These are phyloP conservation scores for Sceliomorpha sp. DNA, from an alignment of 2,888 invertebrate species.

Conservation along the genomic window DNA sequence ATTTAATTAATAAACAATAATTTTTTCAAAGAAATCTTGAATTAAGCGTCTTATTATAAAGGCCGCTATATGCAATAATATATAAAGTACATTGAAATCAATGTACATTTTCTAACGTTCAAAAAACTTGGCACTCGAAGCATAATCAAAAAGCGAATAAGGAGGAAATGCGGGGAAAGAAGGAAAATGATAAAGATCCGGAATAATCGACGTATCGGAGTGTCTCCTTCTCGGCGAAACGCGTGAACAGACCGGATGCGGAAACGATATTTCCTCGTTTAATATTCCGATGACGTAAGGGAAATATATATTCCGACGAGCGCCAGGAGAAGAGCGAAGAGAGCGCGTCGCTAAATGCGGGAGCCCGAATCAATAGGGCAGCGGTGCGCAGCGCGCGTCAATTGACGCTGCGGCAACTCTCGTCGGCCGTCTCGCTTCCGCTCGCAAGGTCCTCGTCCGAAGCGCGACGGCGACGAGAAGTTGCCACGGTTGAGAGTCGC, in stretches of 20 bases:
- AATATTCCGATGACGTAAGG: slow-evolving; percentile 70
- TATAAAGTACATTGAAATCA: too few species aligned
- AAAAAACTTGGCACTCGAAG: too few species aligned
- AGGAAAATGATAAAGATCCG: slow-evolving; percentile 3
- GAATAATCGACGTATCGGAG: slow-evolving; percentile 10
- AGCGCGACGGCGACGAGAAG: too few species aligned
- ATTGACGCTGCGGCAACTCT: slow-evolving; percentile 30
- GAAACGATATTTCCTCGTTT: slow-evolving; percentile 69
- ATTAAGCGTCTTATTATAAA: too few species aligned
- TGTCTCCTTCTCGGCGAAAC: slow-evolving; percentile 7
- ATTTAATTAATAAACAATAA: too few species aligned
- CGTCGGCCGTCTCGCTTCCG: slow-evolving; percentile 21
- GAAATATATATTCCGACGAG: slow-evolving; percentile 60
- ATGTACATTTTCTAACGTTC: too few species aligned
- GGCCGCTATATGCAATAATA: too few species aligned
- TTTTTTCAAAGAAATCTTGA: too few species aligned
- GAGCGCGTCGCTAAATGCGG: slow-evolving; percentile 41
- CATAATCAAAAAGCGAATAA: too few species aligned
- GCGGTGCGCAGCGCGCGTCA: slow-evolving; percentile 47
- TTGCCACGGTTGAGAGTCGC: slow-evolving; percentile 43
- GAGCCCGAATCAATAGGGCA: slow-evolving; percentile 52
- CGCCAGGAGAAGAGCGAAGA: slow-evolving; percentile 48
- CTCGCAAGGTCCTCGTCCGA: too few species aligned
- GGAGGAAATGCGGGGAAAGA: background rate
- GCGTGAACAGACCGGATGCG: slow-evolving; percentile 49